Base-by-base conservation (phyloP, 2,113 vertebrate genomes). In the Xyliphius kryptos region DNA sequence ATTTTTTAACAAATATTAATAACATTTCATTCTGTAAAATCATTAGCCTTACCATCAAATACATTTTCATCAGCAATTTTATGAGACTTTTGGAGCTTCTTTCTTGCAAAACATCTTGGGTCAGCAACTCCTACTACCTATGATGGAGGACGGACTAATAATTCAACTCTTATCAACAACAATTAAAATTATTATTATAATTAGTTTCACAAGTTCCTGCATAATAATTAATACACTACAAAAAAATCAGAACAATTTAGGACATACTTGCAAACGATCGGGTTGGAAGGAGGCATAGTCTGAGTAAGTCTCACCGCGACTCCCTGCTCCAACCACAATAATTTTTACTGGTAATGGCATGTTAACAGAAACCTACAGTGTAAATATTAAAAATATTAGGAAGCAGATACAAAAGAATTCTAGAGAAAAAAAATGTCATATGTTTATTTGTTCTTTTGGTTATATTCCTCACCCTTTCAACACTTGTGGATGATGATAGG, bases 61-160 rank as follows among this genome's bases (percentile, higher is more conserved):
- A 81, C 32, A 38, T 91, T 88, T 64, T 83, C 63, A 49, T 83
- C 71, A 1, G 50, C 41, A 51, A 91, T 81, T 3, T 63, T 58
- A 66, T 89, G 82, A 7, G 68, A 50, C 12, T 80, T 43, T 59
- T 87, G 82, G 26, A 91, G 75, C 57, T 79, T 80, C 12, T 79
- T 80, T 56, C 86, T 77, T 4, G 82, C 82, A 79, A 87, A 86
- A 37, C 64, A 63, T n/a, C 81, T 83, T 13, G 86, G 87, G 68
- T 90, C 89, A 22, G 86, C 88, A 17, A 90, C 83, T 49, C 83
- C 88, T 26, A 90, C 81, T 53, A 91, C 81, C 90, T 91, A 67
- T 38, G 1, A 5, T 43, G 9, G 16, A 54, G 1, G 36, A 10
- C 16, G 10, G 2, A 46, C 9, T 2, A 32, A 3, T 6, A 3